Evolutionary conservation across 2,797 vertebrate species (phyloP).

Genomic region (Rhynchonycteris naso): DNA sequence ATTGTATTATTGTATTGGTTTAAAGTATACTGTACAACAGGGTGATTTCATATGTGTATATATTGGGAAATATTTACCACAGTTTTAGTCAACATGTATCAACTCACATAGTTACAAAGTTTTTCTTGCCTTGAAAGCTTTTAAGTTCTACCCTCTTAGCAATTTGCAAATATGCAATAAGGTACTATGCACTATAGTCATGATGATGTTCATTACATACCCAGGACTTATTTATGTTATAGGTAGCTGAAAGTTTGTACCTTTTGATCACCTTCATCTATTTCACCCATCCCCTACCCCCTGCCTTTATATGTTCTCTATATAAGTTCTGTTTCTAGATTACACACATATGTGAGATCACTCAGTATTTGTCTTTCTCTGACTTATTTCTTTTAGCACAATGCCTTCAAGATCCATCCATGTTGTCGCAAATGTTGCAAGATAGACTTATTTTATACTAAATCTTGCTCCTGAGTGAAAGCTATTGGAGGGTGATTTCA

Average conservation of each 20-base stretch:
- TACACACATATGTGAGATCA: background rate
- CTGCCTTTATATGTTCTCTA: background rate
- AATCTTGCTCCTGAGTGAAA: conserved; percentile 1
- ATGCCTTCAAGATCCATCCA: background rate
- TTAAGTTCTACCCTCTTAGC: background rate
- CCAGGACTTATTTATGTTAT: background rate
- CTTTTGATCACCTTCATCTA: background rate
- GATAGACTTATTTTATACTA: background rate
- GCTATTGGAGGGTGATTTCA: background rate
- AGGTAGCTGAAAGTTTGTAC: background rate
- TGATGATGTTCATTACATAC: background rate
- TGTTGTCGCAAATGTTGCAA: background rate
- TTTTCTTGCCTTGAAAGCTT: background rate
- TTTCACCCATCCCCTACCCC: background rate
- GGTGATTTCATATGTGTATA: background rate
- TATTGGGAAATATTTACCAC: background rate
- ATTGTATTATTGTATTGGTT: background rate
- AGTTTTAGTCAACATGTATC: background rate
- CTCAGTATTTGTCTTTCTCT: background rate
- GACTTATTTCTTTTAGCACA: background rate
- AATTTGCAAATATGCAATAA: background rate
- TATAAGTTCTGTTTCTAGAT: background rate
- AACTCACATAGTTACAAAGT: background rate
- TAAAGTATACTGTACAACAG: background rate
- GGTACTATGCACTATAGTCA: background rate